Conservation (phyloP, 1,140 invertebrate species). For the Aphaenogaster ashmeadi region DNA sequence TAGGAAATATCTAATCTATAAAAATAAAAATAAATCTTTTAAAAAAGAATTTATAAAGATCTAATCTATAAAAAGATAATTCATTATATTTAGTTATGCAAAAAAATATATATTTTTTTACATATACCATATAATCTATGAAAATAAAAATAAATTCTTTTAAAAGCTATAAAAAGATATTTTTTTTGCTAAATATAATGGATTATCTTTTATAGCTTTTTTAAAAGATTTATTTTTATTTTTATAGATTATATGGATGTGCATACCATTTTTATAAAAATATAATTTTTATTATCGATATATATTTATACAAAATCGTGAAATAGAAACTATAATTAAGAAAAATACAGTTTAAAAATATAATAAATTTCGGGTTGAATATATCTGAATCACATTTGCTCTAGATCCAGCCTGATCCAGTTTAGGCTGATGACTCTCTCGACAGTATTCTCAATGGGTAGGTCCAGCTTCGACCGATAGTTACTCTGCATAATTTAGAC, state of each 20-base stretch:
- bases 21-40: not conserved
- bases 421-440: not conserved
- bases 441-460: not conserved
- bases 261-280: constrained; percentile 9
- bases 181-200: no score
- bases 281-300: not conserved
- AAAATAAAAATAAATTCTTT: not conserved
- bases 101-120: not conserved
- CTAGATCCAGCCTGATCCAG: not conserved
- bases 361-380: not conserved
- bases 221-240: no score
- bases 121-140: no score
- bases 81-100: not conserved
- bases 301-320: not conserved
- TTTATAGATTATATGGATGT: no score
- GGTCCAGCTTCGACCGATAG: not conserved
- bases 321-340: not conserved
- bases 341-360: not conserved
- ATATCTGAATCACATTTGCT: constrained; percentile 1
- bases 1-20: not conserved
- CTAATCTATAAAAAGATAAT: not conserved
- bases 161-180: no score
- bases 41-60: not conserved
- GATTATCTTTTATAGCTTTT: no score
- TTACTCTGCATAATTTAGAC: constrained; percentile 38